Conservation (phyloP, 2,888 invertebrate species). For the Dynastes maya region DNA sequence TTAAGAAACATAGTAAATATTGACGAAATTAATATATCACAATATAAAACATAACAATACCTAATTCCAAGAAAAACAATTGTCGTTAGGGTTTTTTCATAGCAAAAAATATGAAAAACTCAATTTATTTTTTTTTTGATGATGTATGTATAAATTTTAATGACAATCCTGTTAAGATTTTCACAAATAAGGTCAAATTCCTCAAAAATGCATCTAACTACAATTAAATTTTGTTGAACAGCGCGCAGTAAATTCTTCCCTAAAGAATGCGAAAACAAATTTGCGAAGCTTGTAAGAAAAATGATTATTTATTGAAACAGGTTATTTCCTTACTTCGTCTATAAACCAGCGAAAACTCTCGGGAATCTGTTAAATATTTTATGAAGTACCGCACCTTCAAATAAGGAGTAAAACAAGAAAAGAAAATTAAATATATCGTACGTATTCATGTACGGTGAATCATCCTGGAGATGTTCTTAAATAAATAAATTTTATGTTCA, state of each 20-base stretch:
- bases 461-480: not conserved
- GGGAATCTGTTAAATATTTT: constrained; percentile 13
- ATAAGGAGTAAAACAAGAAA: not conserved
- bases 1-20: no score
- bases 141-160: no score
- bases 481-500: constrained; percentile 18
- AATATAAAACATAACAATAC: no score
- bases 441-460: not conserved
- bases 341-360: not conserved
- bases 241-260: no score
- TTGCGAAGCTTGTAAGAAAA: not conserved
- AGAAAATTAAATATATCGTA: constrained; percentile 20
- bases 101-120: no score
- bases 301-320: constrained; percentile 7
- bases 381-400: not conserved
- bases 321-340: not conserved
- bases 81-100: no score
- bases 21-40: no score
- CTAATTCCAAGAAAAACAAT: no score
- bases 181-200: not conserved
- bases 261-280: not conserved
- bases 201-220: not conserved
- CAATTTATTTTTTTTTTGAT: no score
- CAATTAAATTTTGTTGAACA: no score
- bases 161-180: not conserved